Evolutionary conservation across 2,888 invertebrate genomes (phyloP), one percentile per base, ranked within the genome.

Genomic region (Nomada ferruginata): DNA sequence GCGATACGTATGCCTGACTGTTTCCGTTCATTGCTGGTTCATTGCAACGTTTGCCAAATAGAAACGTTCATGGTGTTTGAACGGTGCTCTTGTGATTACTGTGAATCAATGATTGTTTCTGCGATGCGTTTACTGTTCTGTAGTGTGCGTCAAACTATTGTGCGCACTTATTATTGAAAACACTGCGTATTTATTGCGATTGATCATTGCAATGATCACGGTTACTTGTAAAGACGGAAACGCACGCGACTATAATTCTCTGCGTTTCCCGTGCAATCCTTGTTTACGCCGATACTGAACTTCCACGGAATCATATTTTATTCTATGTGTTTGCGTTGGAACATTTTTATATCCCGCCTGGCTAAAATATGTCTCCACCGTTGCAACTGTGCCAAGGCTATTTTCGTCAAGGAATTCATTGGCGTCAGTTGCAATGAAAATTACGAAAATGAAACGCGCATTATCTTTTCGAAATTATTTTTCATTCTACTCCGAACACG

Each of bases 41-140:
- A 23, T 23, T 36, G 57, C 36, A 59, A 57, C 73, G 53, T 73
- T 82, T 65, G 73, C 73, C 82, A 81, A 83, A 82, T 70, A 76
- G 53, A 82, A 70, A 68, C 26, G 63, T 69, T 61, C 65, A 36
- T 66, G 44, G 57, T 4, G 20, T 50, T 53, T 26, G 71, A 68
- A 77, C 69, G 29, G 2, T n/a, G 5, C 26, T 26, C 15, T 36
- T 36, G 44, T 23, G n/a, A 75, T 29, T 15, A 18, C 42, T 23
- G 36, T 63, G 63, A 68, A 52, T 68, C 64, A 29, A 57, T 26
- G 29, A n/a, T 42, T 81, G 74, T 79, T 81, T 66, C 36, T 23
- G 23, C 23, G 23, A 23, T 44, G n/a, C 15, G 1, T 42, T 61
- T 42, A 11, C 13, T 13, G 23, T 36, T 42, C 13, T 23, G 15